Conservation (phyloP, 2,888 invertebrate species). For the Oscheius sp. region DNA sequence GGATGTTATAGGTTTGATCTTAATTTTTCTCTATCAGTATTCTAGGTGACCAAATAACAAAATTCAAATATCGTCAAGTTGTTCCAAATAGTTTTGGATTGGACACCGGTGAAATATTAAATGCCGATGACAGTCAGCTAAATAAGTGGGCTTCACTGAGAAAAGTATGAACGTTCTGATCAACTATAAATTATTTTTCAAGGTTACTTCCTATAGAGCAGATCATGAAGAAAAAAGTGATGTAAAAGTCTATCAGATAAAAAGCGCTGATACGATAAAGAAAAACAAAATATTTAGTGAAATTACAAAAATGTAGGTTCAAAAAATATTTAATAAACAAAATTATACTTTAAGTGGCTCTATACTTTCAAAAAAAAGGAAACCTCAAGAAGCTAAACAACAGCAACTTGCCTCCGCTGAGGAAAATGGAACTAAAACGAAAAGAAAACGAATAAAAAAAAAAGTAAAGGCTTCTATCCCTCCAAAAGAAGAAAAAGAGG, state of each 20-base stretch:
- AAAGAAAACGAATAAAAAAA: slow-evolving; percentile 23
- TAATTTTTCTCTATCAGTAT: not conserved
- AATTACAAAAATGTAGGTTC: slow-evolving; percentile 1
- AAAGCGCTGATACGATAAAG: slow-evolving; percentile 79
- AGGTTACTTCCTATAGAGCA: slow-evolving; percentile 72
- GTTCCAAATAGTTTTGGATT: slow-evolving; percentile 90
- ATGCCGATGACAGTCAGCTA: slow-evolving; percentile 89
- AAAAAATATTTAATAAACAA: slow-evolving; percentile 10
- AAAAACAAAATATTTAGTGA: slow-evolving; percentile 80
- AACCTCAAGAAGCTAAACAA: slow-evolving; percentile 29
- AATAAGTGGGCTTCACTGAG: slow-evolving; percentile 94
- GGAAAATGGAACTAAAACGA: not conserved
- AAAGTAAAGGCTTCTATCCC: not conserved
- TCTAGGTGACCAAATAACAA: slow-evolving; percentile 81
- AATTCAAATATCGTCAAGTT: slow-evolving; percentile 87
- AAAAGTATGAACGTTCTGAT: slow-evolving; percentile 73
- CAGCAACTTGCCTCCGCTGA: slow-evolving; percentile 5
- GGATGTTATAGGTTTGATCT: slow-evolving; percentile 86
- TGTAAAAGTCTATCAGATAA: slow-evolving; percentile 80
- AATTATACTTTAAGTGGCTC: not conserved
- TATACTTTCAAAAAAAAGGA: not conserved
- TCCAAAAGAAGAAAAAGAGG: not conserved
- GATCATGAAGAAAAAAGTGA: slow-evolving; percentile 84
- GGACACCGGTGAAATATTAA: slow-evolving; percentile 88
- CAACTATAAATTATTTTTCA: not conserved